Percentiles rank a stretch among this genome's conserved stretches.
These are phyloP conservation scores for Disparrhopalites patrizii DNA, from an alignment of 2,888 invertebrate species.

Conservation along the genomic window DNA sequence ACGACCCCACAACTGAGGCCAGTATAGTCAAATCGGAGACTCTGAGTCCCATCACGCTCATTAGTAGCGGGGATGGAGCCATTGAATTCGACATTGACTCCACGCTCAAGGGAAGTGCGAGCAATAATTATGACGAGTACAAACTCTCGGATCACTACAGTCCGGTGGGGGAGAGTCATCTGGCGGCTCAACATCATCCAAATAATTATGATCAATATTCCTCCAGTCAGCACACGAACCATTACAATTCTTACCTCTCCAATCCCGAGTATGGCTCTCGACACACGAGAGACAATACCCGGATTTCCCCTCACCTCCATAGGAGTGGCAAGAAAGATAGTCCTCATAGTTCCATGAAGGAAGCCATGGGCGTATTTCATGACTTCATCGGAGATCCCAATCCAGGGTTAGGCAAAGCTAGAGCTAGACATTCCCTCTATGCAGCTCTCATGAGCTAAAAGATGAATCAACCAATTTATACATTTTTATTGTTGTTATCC, in stretches of 20 bases:
- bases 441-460: conserved; percentile 24
- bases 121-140: conserved; percentile 15
- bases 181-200: neutral
- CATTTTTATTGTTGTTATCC: neutral
- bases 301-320: neutral
- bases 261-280: conserved; percentile 8
- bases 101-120: neutral
- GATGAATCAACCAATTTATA: neutral
- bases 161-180: neutral
- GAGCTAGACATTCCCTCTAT: conserved; percentile 22
- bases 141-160: conserved; percentile 17
- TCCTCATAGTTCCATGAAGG: neutral
- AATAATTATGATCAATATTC: neutral
- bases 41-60: conserved; percentile 5
- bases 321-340: conserved; percentile 3
- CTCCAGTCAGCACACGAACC: neutral
- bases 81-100: conserved; percentile 28
- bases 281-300: conserved; percentile 10
- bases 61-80: conserved; percentile 9
- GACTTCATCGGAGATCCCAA: conserved; percentile 27
- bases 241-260: conserved; percentile 8
- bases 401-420: conserved; percentile 13
- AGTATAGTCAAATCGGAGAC: conserved; percentile 20
- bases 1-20: conserved; percentile 14
- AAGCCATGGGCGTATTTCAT: conserved; percentile 24